These are phyloP conservation scores for Notarius quadriscutis DNA, from an alignment of 2,113 vertebrate species.

Conservation along the genomic window DNA sequence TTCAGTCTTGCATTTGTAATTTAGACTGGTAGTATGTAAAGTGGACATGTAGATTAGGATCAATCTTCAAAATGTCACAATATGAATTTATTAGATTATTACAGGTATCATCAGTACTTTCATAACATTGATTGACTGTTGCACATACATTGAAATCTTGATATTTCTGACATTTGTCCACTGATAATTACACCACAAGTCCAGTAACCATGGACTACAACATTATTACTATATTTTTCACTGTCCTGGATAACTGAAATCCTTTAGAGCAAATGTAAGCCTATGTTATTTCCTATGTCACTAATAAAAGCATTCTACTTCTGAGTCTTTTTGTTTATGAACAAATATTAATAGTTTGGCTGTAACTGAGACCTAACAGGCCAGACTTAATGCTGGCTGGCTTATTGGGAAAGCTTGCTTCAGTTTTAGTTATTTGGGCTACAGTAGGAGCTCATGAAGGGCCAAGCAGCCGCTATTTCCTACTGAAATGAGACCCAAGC, in stretches of 20 bases:
- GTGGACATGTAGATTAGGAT: neutral
- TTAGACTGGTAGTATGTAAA: neutral
- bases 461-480: conserved; percentile 61
- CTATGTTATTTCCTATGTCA: neutral
- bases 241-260: neutral
- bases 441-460: conserved; percentile 58
- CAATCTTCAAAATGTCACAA: neutral
- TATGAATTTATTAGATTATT: neutral
- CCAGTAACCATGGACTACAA: neutral
- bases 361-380: neutral
- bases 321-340: neutral
- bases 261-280: neutral
- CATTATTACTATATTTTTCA: neutral
- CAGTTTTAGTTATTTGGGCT: conserved; percentile 54
- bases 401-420: conserved; percentile 43
- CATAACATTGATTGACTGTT: neutral
- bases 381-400: neutral
- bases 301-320: neutral
- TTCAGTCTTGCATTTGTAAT: neutral
- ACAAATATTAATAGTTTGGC: neutral
- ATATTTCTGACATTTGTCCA: neutral
- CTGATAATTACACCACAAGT: neutral
- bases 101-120: neutral
- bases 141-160: neutral
- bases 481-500: conserved; percentile 69